Conservation (phyloP, 2,113 vertebrate species). For the Acrocephalus arundinaceus region DNA sequence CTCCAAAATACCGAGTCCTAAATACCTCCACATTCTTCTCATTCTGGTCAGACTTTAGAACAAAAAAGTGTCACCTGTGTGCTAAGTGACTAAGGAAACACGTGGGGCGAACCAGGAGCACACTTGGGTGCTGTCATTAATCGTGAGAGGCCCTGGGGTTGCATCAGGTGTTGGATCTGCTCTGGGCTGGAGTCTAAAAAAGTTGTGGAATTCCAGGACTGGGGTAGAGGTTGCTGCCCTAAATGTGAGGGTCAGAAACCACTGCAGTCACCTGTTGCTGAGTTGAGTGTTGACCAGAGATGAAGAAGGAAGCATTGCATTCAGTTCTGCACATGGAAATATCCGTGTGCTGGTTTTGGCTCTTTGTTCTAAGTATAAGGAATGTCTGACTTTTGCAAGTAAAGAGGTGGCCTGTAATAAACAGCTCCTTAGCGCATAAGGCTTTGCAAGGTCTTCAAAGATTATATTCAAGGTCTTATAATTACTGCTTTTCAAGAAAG, state of each 20-base stretch:
- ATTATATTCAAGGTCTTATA: too few species aligned
- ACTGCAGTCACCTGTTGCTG: background rate
- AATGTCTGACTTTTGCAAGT: background rate
- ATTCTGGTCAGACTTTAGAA: background rate
- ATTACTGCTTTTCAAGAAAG: background rate
- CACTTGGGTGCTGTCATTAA: background rate
- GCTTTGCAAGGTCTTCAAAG: background rate
- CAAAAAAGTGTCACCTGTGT: background rate
- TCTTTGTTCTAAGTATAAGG: background rate
- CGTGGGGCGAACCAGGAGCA: accelerated
- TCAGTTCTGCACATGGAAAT: accelerated
- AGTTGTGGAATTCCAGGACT: background rate
- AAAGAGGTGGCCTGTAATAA: background rate
- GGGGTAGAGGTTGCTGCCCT: background rate
- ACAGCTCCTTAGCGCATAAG: background rate
- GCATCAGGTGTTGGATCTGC: too few species aligned
- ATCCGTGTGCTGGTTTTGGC: background rate
- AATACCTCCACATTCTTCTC: background rate
- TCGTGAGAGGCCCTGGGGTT: background rate
- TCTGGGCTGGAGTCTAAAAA: accelerated
- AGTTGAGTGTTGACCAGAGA: background rate
- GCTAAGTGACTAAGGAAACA: background rate
- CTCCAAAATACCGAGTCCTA: background rate
- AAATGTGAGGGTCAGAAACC: background rate
- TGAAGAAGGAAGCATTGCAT: accelerated